Conservation (phyloP, 2,113 vertebrate species). For the Percopsis transmontana region DNA sequence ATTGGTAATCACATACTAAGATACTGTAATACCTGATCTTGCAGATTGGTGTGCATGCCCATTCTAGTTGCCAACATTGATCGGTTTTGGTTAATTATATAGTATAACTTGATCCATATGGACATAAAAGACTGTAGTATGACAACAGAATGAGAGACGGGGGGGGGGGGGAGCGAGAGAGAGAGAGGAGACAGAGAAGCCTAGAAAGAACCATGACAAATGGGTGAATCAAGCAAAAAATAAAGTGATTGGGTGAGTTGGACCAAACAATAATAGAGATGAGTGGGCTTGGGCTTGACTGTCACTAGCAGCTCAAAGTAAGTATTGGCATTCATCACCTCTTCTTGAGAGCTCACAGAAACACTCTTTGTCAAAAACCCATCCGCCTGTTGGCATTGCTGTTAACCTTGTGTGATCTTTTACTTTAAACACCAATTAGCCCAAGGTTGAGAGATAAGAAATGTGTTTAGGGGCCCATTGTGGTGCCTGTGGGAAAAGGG, state of each 20-base stretch:
- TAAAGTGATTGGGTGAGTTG: conserved; percentile 27
- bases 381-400: conserved; percentile 45
- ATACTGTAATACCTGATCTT: too few relatives aligned
- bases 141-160: neutral
- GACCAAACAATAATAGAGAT: conserved; percentile 19
- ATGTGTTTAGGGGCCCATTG: conserved; percentile 23
- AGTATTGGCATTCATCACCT: neutral
- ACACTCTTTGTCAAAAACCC: conserved; percentile 17
- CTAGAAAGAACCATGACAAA: conserved; percentile 43
- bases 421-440: conserved; percentile 41
- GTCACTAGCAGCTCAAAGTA: conserved; percentile 28
- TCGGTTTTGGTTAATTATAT: too few relatives aligned
- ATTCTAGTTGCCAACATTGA: too few relatives aligned
- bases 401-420: conserved; percentile 41
- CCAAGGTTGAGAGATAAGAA: conserved; percentile 32
- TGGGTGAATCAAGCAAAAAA: conserved; percentile 37
- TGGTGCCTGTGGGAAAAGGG: conserved; percentile 58
- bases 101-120: too few relatives aligned
- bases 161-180: neutral
- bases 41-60: too few relatives aligned
- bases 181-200: conserved; percentile 5
- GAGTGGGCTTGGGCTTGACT: neutral
- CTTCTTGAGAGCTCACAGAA: neutral
- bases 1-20: too few relatives aligned
- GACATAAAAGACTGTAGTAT: neutral